Conservation (phyloP, 1,140 invertebrate genomes). For the Aphaenogaster rudis region DNA sequence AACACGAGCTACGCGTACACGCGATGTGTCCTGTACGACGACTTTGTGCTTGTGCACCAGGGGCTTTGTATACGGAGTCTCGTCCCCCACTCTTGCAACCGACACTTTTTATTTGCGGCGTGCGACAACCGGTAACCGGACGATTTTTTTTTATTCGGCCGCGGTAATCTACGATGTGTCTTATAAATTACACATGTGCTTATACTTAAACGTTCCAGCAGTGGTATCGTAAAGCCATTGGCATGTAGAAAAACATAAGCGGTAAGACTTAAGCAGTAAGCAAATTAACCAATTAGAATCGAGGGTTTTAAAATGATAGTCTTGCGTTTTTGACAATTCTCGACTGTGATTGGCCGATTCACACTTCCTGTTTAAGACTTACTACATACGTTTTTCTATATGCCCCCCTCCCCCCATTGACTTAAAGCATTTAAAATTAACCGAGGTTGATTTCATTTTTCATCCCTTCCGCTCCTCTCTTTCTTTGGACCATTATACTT, state of each 20-base stretch:
- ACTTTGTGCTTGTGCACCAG: slow-evolving; percentile 1
- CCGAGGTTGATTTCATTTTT: slow-evolving; percentile 3
- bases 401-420: no score
- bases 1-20: slow-evolving; percentile 72
- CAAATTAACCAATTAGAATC: no score
- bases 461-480: background rate
- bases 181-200: background rate
- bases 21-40: slow-evolving; percentile 57
- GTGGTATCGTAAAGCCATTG: background rate
- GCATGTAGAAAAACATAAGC: no score
- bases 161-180: background rate
- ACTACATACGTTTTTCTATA: no score
- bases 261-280: no score
- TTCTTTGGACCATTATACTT: background rate
- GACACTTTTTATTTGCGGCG: slow-evolving; percentile 25
- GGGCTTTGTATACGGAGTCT: slow-evolving; percentile 31
- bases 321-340: no score
- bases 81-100: background rate
- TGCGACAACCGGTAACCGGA: slow-evolving; percentile 23
- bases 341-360: no score
- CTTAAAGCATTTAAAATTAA: background rate
- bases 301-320: no score
- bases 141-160: slow-evolving; percentile 12
- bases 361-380: no score
- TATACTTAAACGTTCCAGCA: background rate